Evolutionary conservation across 1,140 invertebrate species (phyloP), one percentile per base, ranked within the genome.

Genomic region (Drosophila auraria): DNA sequence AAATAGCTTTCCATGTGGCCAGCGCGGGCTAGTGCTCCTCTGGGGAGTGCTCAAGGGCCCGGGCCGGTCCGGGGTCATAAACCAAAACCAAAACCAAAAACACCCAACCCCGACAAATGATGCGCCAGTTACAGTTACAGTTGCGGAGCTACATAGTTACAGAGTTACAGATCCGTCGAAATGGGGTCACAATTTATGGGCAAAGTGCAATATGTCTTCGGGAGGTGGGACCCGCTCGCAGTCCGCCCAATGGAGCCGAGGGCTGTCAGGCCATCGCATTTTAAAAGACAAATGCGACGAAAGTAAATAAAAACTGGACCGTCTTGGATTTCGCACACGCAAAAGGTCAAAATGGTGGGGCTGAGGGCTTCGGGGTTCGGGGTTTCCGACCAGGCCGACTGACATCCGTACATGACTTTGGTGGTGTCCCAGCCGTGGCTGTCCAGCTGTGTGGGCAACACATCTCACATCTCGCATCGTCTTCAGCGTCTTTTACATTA

Each of bases 281-380:
- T 87, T 63, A 70, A 83, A 83, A 57, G 54, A 83, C 80, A 87
- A 87, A 87, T 84, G 84, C 65, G 69, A 79, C 50, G 73, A 78
- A 84, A 81, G 82, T 83, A 84, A 90, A 87, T 87, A 87, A 89
- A 89, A 84, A 84, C 84, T 87, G 86, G 73, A 64, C 84, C 77
- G 78, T 80, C 83, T 87, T 70, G 64, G 68, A 56, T 65, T 71
- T 74, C 77, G 64, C 77, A 63, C 66, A 66, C 59, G 65, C 57
- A 82, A 72, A 81, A 78, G 82, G 71, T 74, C 71, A 74, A 20
- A 20, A 8, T n/a, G 30, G 33, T n/a, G 33, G 17, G 40, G 25
- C 4, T 5, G 15, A 6, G 12, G 25, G 23, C 15, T 1, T 8
- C 20, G 15, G 7, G 3, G 17, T 23, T 47, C 8, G 12, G 25